These are phyloP conservation scores for Matsumurasca onukii DNA, from an alignment of 1,140 invertebrate genomes.

Conservation along the genomic window DNA sequence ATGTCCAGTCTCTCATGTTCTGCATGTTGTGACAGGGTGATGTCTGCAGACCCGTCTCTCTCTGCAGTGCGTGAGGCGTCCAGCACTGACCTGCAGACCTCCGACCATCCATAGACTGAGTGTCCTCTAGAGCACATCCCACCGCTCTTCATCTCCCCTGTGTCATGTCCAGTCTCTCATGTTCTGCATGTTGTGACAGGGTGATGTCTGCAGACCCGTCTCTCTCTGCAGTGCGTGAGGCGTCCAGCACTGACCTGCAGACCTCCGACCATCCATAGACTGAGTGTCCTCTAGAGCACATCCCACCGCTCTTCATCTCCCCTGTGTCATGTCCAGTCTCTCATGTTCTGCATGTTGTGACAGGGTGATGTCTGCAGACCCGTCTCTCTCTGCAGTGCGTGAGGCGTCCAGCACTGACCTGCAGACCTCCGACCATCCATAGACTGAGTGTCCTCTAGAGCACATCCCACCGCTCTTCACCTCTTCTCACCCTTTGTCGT, in stretches of 20 bases:
- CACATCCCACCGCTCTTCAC: slow-evolving; percentile 9
- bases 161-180: too few species aligned
- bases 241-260: neutral
- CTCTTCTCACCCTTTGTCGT: too few species aligned
- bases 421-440: neutral
- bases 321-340: too few species aligned
- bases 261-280: neutral
- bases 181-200: too few species aligned
- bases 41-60: neutral
- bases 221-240: slow-evolving; percentile 3
- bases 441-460: neutral
- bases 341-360: too few species aligned
- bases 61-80: neutral
- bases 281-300: neutral
- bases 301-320: slow-evolving; percentile 4
- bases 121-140: neutral
- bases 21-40: neutral
- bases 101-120: neutral
- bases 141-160: too few species aligned
- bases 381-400: neutral
- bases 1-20: too few species aligned
- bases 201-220: neutral
- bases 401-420: neutral
- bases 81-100: neutral
- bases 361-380: neutral